Percentiles rank a stretch among this genome's conserved stretches.
phyloP scores from a whole-genome alignment of 2,888 invertebrate species.

The Drosophila greeni region DNA sequence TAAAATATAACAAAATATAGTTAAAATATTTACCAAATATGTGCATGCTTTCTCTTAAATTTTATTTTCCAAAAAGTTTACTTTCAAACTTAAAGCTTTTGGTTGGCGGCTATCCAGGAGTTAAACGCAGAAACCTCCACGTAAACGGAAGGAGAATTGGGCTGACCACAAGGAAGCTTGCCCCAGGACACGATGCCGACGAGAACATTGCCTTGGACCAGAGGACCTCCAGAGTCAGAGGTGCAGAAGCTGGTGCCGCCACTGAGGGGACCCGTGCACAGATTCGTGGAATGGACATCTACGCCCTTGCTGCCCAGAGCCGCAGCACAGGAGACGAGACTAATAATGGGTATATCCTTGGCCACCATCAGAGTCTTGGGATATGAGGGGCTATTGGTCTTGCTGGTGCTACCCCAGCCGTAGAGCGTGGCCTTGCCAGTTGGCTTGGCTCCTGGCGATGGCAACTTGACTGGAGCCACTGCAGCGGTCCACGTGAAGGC shows the following conservation, averaged over 20 bases:
- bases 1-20: background rate
- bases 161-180: slow-evolving; percentile 78
- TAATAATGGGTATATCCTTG: slow-evolving; percentile 67
- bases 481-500: slow-evolving; percentile 71
- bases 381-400: slow-evolving; percentile 57
- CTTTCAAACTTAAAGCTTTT: slow-evolving; percentile 25
- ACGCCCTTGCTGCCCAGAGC: slow-evolving; percentile 63
- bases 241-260: slow-evolving; percentile 74
- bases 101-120: slow-evolving; percentile 75
- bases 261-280: slow-evolving; percentile 75
- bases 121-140: slow-evolving; percentile 79
- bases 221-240: slow-evolving; percentile 76
- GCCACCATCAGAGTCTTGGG: slow-evolving; percentile 71
- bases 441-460: slow-evolving; percentile 53
- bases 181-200: slow-evolving; percentile 81
- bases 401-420: slow-evolving; percentile 77
- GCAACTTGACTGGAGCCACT: slow-evolving; percentile 68
- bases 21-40: background rate
- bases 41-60: background rate
- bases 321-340: slow-evolving; percentile 55
- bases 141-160: slow-evolving; percentile 79
- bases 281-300: slow-evolving; percentile 70
- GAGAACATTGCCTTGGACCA: slow-evolving; percentile 67
- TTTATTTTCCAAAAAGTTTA: background rate
- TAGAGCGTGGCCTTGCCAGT: slow-evolving; percentile 69